Conservation (phyloP, 2,797 vertebrate species). For the Agapornis canus region DNA sequence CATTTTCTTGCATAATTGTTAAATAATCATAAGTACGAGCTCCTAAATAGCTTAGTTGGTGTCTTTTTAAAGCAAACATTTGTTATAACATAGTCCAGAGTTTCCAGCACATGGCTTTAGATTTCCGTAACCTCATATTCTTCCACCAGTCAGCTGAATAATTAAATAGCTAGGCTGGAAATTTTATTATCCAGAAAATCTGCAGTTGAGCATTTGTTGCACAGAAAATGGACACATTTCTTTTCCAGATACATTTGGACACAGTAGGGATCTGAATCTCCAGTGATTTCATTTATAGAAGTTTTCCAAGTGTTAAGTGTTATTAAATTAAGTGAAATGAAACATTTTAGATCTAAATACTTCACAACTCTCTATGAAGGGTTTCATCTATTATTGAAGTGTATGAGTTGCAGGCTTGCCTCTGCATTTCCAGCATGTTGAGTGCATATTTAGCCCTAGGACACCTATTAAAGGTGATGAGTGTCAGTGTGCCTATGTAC, state of each 20-base stretch:
- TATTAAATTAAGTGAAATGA: slow-evolving; percentile 66
- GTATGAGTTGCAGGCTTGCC: neutral
- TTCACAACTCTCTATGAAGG: slow-evolving; percentile 45
- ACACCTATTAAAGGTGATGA: slow-evolving; percentile 34
- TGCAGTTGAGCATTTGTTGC: slow-evolving; percentile 49
- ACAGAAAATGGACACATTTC: slow-evolving; percentile 48
- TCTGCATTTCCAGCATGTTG: neutral
- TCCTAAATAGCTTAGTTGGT: slow-evolving; percentile 15
- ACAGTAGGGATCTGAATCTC: slow-evolving; percentile 41
- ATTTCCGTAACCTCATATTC: slow-evolving; percentile 37
- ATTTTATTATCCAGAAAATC: slow-evolving; percentile 65
- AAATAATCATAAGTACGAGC: neutral
- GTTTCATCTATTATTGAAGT: slow-evolving; percentile 32
- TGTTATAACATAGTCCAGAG: slow-evolving; percentile 44
- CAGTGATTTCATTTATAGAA: slow-evolving; percentile 38
- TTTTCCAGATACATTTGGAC: slow-evolving; percentile 19
- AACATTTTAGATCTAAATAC: slow-evolving; percentile 48
- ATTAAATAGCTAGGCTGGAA: slow-evolving; percentile 60
- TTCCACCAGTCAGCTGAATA: slow-evolving; percentile 70
- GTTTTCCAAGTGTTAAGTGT: slow-evolving; percentile 60
- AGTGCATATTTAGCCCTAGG: slow-evolving; percentile 14
- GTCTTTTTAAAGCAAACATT: slow-evolving; percentile 57
- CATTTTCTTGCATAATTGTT: slow-evolving; percentile 32
- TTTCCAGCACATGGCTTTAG: slow-evolving; percentile 16
- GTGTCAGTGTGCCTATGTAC: neutral